Conservation (phyloP, 53 echinoderm and acorn worm genomes). For the Astropecten irregularis region DNA sequence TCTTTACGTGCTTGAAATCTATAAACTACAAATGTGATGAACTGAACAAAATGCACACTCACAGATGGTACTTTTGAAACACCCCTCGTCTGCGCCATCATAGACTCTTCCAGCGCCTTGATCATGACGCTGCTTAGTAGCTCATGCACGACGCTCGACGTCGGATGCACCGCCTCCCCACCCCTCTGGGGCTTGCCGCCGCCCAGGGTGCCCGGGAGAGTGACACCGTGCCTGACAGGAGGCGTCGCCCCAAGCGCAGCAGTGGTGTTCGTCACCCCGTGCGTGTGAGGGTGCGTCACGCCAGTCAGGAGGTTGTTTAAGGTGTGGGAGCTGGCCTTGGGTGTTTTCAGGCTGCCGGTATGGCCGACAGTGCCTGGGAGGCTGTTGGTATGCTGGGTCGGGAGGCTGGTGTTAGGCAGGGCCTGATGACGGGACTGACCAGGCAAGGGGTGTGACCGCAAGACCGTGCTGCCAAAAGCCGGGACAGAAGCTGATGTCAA, state of each 20-base stretch:
- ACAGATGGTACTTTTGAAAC: constrained; percentile 26
- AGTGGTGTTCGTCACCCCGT: constrained; percentile 8
- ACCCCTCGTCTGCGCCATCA: constrained; percentile 23
- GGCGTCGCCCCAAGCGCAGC: not conserved
- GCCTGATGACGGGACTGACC: constrained; percentile 12
- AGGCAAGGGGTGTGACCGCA: not conserved
- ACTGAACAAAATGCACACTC: no score
- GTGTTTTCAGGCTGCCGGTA: not conserved
- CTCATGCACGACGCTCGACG: constrained; percentile 62
- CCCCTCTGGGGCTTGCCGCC: constrained; percentile 33
- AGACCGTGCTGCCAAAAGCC: constrained; percentile 16
- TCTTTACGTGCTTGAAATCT: no score
- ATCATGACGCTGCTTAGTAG: constrained; percentile 78
- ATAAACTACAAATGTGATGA: no score
- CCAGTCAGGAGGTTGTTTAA: not conserved
- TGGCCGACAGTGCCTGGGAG: not conserved
- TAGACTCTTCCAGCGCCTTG: constrained; percentile 62
- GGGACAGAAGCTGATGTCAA: constrained; percentile 22
- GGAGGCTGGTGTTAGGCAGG: constrained; percentile 11
- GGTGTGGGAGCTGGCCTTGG: constrained; percentile 14
- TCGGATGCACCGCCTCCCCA: not conserved
- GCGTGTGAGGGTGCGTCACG: constrained; percentile 4
- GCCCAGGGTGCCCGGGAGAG: constrained; percentile 11
- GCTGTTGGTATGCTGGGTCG: constrained; percentile 17
- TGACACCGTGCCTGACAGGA: constrained; percentile 18